Evolutionary conservation across 1,140 invertebrate species (phyloP).

Genomic region (Akabosia matsudoensis): DNA sequence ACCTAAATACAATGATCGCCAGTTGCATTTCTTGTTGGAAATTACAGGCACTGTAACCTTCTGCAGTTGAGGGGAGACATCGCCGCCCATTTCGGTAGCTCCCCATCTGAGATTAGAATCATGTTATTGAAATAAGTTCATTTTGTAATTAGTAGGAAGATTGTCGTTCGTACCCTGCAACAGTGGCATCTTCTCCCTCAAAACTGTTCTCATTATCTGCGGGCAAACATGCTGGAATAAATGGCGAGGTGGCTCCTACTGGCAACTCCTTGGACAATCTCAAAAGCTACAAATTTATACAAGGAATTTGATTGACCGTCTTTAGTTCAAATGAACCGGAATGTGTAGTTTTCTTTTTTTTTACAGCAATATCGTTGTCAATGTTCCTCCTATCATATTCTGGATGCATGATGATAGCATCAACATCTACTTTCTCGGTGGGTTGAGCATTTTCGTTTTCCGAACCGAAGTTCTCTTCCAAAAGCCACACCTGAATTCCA

Average conservation of each 20-base stretch:
- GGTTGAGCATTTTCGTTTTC: slow-evolving; percentile 56
- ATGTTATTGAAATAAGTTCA: too few species aligned
- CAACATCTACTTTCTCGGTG: slow-evolving; percentile 55
- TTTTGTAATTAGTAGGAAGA: too few species aligned
- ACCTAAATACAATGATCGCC: slow-evolving; percentile 12
- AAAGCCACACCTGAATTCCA: slow-evolving; percentile 18
- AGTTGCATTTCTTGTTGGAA: slow-evolving; percentile 28
- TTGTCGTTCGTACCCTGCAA: slow-evolving; percentile 18
- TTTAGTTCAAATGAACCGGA: too few species aligned
- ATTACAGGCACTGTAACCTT: slow-evolving; percentile 31
- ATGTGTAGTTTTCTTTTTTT: too few species aligned
- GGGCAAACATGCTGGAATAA: slow-evolving; percentile 31
- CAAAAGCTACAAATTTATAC: slow-evolving; percentile 9
- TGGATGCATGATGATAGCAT: slow-evolving; percentile 64
- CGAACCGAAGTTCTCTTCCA: slow-evolving; percentile 64
- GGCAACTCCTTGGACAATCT: not conserved
- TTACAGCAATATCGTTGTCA: slow-evolving; percentile 72
- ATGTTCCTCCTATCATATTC: slow-evolving; percentile 65
- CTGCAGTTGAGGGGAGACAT: slow-evolving; percentile 26
- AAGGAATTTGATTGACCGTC: too few species aligned
- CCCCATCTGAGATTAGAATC: not conserved
- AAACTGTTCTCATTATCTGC: slow-evolving; percentile 19
- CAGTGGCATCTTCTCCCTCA: slow-evolving; percentile 3
- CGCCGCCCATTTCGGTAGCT: slow-evolving; percentile 9
- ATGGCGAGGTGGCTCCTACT: not conserved